Percentiles rank a stretch among this genome's conserved stretches.
Evolutionary conservation across 2,113 vertebrate species (phyloP).

Genomic region (Phalacrocorax pelagicus): DNA sequence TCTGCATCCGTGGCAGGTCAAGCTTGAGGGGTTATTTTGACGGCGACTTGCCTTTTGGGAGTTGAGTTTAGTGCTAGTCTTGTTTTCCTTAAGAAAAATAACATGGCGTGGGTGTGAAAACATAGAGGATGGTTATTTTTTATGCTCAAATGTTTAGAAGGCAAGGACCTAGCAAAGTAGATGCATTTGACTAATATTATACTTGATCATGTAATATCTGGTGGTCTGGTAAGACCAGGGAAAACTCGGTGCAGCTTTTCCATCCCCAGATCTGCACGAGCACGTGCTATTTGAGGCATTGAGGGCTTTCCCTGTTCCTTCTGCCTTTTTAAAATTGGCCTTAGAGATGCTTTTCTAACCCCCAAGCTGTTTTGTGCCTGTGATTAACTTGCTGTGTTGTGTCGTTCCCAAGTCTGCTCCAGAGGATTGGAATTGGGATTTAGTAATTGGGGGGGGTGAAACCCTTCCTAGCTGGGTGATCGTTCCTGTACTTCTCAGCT

Average conservation of each 20-base stretch:
- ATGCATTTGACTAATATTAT: neutral
- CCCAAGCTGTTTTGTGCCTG: neutral
- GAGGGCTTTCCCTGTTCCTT: neutral
- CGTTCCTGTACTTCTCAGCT: neutral
- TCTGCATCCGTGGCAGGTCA: accelerated
- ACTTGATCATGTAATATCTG: neutral
- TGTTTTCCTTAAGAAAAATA: neutral
- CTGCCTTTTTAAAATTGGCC: accelerated
- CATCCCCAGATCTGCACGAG: neutral
- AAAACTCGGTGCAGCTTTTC: neutral
- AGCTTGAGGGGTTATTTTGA: neutral
- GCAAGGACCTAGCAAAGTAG: neutral
- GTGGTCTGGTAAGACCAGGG: neutral
- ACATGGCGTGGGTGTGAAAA: neutral
- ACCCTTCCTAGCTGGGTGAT: neutral
- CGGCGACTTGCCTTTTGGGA: neutral
- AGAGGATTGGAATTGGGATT: neutral
- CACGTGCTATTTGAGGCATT: neutral
- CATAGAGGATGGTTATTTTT: neutral
- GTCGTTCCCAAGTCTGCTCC: neutral
- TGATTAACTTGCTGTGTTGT: neutral
- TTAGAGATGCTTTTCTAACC: neutral
- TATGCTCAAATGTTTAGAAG: neutral
- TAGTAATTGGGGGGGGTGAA: neutral
- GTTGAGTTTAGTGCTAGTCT: neutral